A percentile compares a stretch with the other conserved stretches of the same genome.
These are phyloP conservation scores for Drosophila acutilabella DNA, from an alignment of 2,888 invertebrate genomes.

Conservation along the genomic window DNA sequence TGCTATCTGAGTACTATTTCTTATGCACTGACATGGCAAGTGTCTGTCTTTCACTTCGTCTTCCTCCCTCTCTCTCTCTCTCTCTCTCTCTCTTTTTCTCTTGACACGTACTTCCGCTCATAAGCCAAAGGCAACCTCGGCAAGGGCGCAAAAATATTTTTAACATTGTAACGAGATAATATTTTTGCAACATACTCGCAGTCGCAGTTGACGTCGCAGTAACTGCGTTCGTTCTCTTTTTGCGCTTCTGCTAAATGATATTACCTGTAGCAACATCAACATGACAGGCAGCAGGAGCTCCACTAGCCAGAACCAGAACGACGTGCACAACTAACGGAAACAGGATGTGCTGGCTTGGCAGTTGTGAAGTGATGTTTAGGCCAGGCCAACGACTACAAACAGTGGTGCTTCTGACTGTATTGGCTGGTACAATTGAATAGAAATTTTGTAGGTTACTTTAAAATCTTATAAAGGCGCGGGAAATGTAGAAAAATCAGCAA, in stretches of 20 bases:
- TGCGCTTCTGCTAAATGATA: slow-evolving; percentile 73
- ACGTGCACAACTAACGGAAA: slow-evolving; percentile 75
- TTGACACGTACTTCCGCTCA: slow-evolving; percentile 76
- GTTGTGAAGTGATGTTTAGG: slow-evolving; percentile 76
- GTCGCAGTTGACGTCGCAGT: slow-evolving; percentile 14
- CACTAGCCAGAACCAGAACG: slow-evolving; percentile 18
- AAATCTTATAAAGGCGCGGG: background rate
- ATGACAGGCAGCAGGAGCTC: slow-evolving; percentile 53
- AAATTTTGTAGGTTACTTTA: too few species aligned
- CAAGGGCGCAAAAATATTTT: slow-evolving; percentile 52
- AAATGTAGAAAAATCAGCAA: too few species aligned
- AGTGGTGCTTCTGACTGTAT: background rate
- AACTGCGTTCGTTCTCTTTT: slow-evolving; percentile 25
- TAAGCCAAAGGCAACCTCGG: slow-evolving; percentile 72
- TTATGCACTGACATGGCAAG: slow-evolving; percentile 14
- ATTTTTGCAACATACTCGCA: slow-evolving; percentile 70
- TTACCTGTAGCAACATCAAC: slow-evolving; percentile 80
- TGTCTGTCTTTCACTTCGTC: slow-evolving; percentile 10
- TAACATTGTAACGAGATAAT: slow-evolving; percentile 78
- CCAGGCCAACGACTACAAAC: slow-evolving; percentile 48
- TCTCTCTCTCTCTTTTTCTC: background rate
- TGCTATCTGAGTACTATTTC: slow-evolving; percentile 17
- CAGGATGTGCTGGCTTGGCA: slow-evolving; percentile 81
- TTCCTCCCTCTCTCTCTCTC: background rate
- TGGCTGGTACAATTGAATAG: too few species aligned